A percentile compares a stretch with the other conserved stretches of the same genome.
Evolutionary conservation across 2,113 vertebrate species (phyloP).

Genomic region (Chamaea fasciata): DNA sequence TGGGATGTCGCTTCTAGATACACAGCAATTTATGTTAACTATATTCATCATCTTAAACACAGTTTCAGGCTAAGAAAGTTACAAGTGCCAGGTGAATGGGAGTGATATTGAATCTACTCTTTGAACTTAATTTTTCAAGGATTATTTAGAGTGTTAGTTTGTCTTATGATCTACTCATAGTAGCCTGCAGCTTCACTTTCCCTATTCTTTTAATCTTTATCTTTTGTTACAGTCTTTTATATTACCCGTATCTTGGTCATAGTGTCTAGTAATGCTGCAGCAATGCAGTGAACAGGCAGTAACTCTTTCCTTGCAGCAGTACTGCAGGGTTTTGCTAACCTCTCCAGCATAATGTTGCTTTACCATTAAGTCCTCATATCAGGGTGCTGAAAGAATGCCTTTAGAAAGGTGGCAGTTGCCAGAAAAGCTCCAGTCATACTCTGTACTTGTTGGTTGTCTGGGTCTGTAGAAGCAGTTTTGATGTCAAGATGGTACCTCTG

Average conservation of each 20-base stretch:
- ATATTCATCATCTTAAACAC: slow-evolving; percentile 11
- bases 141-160: slow-evolving; percentile 16
- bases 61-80: background rate
- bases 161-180: slow-evolving; percentile 9
- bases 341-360: background rate
- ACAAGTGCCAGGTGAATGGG: background rate
- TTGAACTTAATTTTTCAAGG: slow-evolving; percentile 21
- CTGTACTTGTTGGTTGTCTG: background rate
- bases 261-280: background rate
- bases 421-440: background rate
- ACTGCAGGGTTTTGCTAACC: slow-evolving; percentile 1
- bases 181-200: slow-evolving; percentile 20
- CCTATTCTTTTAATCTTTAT: background rate
- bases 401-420: background rate
- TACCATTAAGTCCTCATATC: background rate
- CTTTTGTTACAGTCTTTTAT: slow-evolving; percentile 17
- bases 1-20: background rate
- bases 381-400: background rate
- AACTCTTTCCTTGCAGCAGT: background rate
- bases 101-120: slow-evolving; percentile 3
- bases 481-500: background rate
- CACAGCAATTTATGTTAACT: background rate
- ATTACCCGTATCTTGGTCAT: background rate
- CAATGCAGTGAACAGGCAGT: background rate
- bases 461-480: background rate